These are phyloP conservation scores for Sterna hirundo DNA, from an alignment of 2,113 vertebrate species.

Conservation along the genomic window DNA sequence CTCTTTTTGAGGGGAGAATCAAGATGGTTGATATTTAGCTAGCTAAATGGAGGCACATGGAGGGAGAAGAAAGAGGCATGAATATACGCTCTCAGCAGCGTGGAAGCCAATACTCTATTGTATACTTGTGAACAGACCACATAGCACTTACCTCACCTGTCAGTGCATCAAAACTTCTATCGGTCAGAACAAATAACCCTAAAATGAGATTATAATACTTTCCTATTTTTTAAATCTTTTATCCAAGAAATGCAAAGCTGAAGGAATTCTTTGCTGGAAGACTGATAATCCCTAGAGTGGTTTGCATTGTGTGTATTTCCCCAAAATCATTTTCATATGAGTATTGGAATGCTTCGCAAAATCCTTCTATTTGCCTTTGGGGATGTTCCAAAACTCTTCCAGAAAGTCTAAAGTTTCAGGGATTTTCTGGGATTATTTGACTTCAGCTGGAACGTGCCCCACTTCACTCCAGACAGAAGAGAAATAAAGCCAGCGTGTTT, in stretches of 20 bases:
- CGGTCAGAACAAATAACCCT: neutral
- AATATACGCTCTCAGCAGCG: neutral
- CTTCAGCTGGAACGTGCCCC: slow-evolving; percentile 20
- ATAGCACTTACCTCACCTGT: neutral
- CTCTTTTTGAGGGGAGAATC: neutral
- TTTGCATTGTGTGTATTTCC: slow-evolving; percentile 17
- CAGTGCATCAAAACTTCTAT: neutral
- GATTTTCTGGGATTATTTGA: slow-evolving; percentile 44
- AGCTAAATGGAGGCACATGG: neutral
- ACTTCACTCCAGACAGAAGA: neutral
- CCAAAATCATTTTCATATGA: slow-evolving; percentile 49
- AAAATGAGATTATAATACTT: neutral
- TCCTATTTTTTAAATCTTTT: neutral
- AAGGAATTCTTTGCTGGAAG: slow-evolving; percentile 46
- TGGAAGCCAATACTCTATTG: neutral
- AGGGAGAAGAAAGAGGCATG: neutral
- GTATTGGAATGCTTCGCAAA: neutral
- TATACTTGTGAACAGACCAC: neutral
- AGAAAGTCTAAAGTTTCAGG: slow-evolving; percentile 14
- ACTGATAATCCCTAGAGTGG: neutral
- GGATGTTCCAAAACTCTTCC: slow-evolving; percentile 35
- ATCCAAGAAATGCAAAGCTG: slow-evolving; percentile 8
- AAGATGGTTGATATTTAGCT: neutral
- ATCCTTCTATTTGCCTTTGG: slow-evolving; percentile 14
- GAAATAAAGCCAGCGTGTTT: neutral